Base-by-base conservation (phyloP, 1,140 invertebrate genomes). In the Oncopodura yosiiana region DNA sequence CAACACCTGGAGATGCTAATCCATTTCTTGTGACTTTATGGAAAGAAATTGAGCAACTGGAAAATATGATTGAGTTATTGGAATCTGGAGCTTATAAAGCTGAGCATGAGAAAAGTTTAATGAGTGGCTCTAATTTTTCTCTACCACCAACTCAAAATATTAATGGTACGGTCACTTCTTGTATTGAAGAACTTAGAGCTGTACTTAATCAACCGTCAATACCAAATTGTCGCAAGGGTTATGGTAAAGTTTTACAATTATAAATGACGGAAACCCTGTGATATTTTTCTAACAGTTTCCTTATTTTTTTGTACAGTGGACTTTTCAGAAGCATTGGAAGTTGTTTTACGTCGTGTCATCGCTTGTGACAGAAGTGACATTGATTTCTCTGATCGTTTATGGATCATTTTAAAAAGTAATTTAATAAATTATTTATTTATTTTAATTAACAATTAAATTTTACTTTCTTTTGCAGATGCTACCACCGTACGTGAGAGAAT, bases 1-100 rank as follows among this genome's bases (percentile, higher is more conserved):
- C 61, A 5, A n/a, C 26, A 21, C 54, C 55, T 16, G 61, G 61
- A 12, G 61, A 63, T 49, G 61, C 61, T 2, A 60, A 55, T 48
- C 56, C 57, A 1, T 54, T 21, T 16, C 30, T 63, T 16, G 29
- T 36, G n/a, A 44, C 49, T n/a, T 37, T 63, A 9, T 63, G 61
- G 61, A 21, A 49, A n/a, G 61, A 63, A 42, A 39, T 63, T 32
- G 19, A 3, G 9, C 16, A 43, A 11, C 18, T 63, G 26, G 56
- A 58, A 3, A 36, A 18, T 5, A 39, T 53, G 2, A 52, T 62
- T 3, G 3, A 1, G 19, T 6, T 44, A 2, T 19, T 41, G 11
- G 24, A 42, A 3, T 6, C 24, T 5, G n/a, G n/a, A n/a, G n/a
- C n/a, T n/a, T n/a, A n/a, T n/a, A n/a, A n/a, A n/a, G n/a, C n/a